phyloP scores from a whole-genome alignment of 1,140 invertebrate genomes.

The Zeugodacus cucurbitae region DNA sequence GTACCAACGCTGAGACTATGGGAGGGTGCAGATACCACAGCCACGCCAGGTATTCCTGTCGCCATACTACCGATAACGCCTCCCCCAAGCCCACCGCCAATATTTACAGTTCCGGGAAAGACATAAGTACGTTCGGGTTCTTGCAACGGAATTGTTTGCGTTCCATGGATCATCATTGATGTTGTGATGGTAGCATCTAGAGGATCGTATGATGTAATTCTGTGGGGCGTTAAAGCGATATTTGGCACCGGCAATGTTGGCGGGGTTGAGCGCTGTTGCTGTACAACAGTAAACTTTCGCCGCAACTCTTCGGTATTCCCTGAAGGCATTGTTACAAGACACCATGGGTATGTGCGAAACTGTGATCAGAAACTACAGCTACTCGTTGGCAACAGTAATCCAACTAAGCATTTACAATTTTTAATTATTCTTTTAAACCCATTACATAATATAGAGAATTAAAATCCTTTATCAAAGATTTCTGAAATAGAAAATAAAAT shows the following conservation, averaged over 20 bases:
- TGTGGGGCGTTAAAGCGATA: background rate
- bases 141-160: background rate
- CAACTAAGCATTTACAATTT: background rate
- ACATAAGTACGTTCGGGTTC: slow-evolving; percentile 72
- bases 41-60: slow-evolving; percentile 56
- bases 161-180: slow-evolving; percentile 18
- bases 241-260: slow-evolving; percentile 43
- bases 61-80: slow-evolving; percentile 42
- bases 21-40: slow-evolving; percentile 46
- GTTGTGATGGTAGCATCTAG: slow-evolving; percentile 19
- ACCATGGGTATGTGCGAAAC: slow-evolving; percentile 49
- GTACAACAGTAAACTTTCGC: slow-evolving; percentile 64
- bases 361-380: background rate
- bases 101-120: slow-evolving; percentile 65
- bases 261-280: slow-evolving; percentile 61
- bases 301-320: slow-evolving; percentile 64
- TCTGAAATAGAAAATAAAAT: background rate
- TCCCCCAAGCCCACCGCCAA: slow-evolving; percentile 46
- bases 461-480: background rate
- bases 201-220: slow-evolving; percentile 24
- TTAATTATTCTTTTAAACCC: background rate
- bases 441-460: background rate
- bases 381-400: slow-evolving; percentile 33
- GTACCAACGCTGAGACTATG: slow-evolving; percentile 43
- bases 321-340: slow-evolving; percentile 63